Percentiles rank a stretch among this genome's conserved stretches.
Evolutionary conservation across 2,888 invertebrate species (phyloP).

Genomic region (Epirrita christyi): DNA sequence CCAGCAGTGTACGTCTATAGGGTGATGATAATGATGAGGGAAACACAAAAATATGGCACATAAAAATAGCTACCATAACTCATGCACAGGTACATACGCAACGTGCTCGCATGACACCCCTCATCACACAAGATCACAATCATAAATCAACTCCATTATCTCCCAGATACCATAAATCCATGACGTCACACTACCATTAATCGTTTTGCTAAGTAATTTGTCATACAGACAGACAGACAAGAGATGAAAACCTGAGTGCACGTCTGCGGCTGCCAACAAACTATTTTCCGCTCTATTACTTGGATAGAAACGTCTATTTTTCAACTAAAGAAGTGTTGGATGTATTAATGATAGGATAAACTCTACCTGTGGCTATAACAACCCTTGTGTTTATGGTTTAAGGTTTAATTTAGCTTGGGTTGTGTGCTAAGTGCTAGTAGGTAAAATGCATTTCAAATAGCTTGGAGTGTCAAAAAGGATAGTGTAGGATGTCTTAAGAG

Average conservation of each 20-base stretch:
- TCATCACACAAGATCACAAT: conserved; percentile 13
- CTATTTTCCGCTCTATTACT: conserved; percentile 36
- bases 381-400: not conserved
- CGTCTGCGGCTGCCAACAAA: conserved; percentile 33
- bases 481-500: conserved; percentile 21
- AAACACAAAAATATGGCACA: too few species aligned
- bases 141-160: conserved; percentile 59
- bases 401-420: conserved; percentile 19
- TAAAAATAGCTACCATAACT: not conserved
- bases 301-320: conserved; percentile 28
- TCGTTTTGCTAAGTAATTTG: conserved; percentile 69
- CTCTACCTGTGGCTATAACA: not conserved
- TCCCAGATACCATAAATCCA: conserved; percentile 63
- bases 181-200: conserved; percentile 66
- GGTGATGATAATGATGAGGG: too few species aligned
- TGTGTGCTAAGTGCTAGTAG: conserved; percentile 17
- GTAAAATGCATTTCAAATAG: conserved; percentile 42
- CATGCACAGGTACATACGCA: too few species aligned
- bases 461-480: conserved; percentile 31
- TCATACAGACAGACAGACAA: conserved; percentile 68
- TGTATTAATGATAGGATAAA: conserved; percentile 12
- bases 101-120: conserved; percentile 3
- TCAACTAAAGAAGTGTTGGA: conserved; percentile 15
- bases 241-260: conserved; percentile 44
- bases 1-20: too few species aligned